phyloP scores from a whole-genome alignment of 2,113 vertebrate species.

The Cisticola juncidis region DNA sequence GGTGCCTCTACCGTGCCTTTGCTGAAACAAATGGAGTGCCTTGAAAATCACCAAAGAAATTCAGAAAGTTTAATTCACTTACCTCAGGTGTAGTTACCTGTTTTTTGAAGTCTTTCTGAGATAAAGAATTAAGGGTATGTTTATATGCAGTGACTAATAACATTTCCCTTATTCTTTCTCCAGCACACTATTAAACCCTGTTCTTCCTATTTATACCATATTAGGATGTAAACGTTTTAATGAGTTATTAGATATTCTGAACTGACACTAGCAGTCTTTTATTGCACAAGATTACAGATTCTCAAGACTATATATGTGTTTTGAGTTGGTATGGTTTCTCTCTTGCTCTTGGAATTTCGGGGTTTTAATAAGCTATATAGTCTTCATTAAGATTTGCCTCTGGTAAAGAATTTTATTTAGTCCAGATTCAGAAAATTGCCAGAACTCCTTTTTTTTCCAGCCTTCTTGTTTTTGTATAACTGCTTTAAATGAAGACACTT shows the following conservation, averaged over 20 bases:
- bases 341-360: not conserved
- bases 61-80: not conserved
- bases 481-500: not conserved
- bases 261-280: not conserved
- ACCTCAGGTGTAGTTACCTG: not conserved
- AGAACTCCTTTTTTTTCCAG: not conserved
- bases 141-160: not conserved
- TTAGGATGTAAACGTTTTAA: not conserved
- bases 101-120: not conserved
- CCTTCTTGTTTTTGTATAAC: not conserved
- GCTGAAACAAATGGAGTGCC: conserved; percentile 22
- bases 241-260: not conserved
- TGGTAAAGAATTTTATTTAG: not conserved
- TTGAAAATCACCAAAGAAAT: conserved; percentile 2
- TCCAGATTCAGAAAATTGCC: not conserved
- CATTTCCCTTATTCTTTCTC: not conserved
- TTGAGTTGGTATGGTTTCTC: not conserved
- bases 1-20: not conserved
- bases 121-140: not conserved
- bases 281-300: not conserved
- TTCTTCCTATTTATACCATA: not conserved
- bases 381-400: not conserved
- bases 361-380: not conserved
- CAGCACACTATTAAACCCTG: not conserved
- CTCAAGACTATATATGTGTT: not conserved